Base-by-base conservation (phyloP, 2,797 vertebrate species). In the Thalassophryne amazonica region DNA sequence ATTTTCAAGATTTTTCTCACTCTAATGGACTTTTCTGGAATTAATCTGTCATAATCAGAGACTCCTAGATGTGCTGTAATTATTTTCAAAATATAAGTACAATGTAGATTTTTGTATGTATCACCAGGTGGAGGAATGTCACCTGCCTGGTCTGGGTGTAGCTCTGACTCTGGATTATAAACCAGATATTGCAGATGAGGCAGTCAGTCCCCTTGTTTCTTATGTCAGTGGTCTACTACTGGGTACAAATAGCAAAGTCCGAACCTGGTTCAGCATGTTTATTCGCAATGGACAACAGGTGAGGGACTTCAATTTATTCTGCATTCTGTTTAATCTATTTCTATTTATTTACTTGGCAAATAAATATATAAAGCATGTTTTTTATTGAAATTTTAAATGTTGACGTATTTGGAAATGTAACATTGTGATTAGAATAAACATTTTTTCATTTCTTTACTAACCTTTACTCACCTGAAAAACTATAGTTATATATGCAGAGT, bases 241-340 rank as follows among this genome's bases (percentile, higher is more conserved):
- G 19, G 96, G 97, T 18, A 99, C 95, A 33, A 98, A 98, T 0
- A 92, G 95, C 5, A 99, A 97, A 90, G 97, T 99, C 51, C 93
- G 97, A 7, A 99, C 96, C 7, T 99, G 97, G 97, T 99, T 99
- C 86, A 95, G 97, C 64, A 95, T 97, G 85, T 99, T 99, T 64
- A 96, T 99, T 60, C 93, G 96, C 57, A 99, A 98, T 5, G 97
- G 97, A 30, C 97, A 99, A 11, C 96, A 98, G 93, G 97, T 98
- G 39, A 79, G 86, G 1, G 6, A 1, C 10, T 4, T 6, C 6
- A 12, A 9, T 32, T 35, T n/a, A 25, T 13, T 7, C 13, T 20
- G 3, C 1, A 6, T n/a, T 15, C 2, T 8, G 12, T 37, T 37
- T 9, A 28, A 3, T 19, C 7, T 19, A n/a, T 14, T 7, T 16